Conservation (phyloP, 2,113 vertebrate species). For the Lepus timidus region DNA sequence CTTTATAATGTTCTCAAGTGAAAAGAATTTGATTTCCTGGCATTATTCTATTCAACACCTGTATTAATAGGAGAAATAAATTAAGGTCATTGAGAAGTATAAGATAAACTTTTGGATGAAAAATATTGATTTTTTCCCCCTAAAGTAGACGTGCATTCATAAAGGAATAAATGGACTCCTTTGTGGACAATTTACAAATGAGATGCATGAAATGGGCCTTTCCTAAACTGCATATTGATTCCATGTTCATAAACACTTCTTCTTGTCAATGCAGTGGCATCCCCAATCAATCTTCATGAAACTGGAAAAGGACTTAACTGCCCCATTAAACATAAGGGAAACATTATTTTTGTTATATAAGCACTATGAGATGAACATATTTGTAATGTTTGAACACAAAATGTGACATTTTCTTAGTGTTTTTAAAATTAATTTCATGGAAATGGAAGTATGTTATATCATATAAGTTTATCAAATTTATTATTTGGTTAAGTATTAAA, state of each 20-base stretch:
- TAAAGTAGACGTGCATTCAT: constrained; percentile 79
- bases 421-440: constrained; percentile 29
- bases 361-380: constrained; percentile 14
- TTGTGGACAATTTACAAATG: constrained; percentile 80
- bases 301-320: constrained; percentile 56
- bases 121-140: constrained; percentile 84
- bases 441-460: constrained; percentile 16
- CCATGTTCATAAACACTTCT: constrained; percentile 80
- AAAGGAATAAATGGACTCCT: constrained; percentile 79
- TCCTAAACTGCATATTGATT: constrained; percentile 79
- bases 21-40: constrained; percentile 25
- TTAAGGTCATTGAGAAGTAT: constrained; percentile 75
- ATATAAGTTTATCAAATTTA: constrained; percentile 17
- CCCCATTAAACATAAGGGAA: constrained; percentile 65
- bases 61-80: constrained; percentile 82
- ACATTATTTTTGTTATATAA: constrained; percentile 68
- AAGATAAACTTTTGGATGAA: constrained; percentile 81
- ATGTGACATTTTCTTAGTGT: neutral
- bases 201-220: constrained; percentile 80
- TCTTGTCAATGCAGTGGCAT: constrained; percentile 74
- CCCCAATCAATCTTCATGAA: constrained; percentile 76
- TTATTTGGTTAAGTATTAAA: neutral
- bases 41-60: constrained; percentile 69
- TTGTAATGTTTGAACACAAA: constrained; percentile 22
- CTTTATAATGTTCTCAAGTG: neutral